Conservation (phyloP, 2,888 invertebrate genomes). For the Philhelius pedissequus region DNA sequence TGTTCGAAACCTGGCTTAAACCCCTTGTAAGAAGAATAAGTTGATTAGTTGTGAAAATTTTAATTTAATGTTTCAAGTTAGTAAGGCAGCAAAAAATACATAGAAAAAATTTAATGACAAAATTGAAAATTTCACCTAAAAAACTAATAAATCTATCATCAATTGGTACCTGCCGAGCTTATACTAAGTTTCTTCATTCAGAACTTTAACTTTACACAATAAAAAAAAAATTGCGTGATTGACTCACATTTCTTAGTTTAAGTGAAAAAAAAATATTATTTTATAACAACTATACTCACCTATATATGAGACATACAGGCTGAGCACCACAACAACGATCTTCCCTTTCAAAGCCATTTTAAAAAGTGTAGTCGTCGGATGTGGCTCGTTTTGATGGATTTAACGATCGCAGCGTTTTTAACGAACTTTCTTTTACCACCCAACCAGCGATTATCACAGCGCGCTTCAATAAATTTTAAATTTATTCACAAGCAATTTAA, state of each 20-base stretch:
- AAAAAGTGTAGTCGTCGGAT: conserved; percentile 59
- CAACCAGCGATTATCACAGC: conserved; percentile 54
- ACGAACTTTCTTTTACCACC: conserved; percentile 26
- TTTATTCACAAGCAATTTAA: not conserved
- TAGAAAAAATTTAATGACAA: no score
- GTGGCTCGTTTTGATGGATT: conserved; percentile 53
- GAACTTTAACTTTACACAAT: no score
- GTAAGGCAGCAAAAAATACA: no score
- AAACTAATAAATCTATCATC: no score
- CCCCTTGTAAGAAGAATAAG: no score
- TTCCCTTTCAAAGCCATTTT: conserved; percentile 30
- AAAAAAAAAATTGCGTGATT: not conserved
- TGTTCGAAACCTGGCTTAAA: no score
- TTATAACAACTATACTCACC: conserved; percentile 12
- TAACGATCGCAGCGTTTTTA: conserved; percentile 38
- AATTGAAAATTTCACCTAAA: no score
- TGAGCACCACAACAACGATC: conserved; percentile 38
- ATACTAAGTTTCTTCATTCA: no score
- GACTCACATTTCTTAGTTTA: not conserved
- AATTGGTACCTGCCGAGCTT: no score
- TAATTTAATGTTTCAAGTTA: no score
- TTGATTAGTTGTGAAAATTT: no score
- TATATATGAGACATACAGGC: conserved; percentile 35
- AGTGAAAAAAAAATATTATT: not conserved
- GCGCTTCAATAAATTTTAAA: conserved; percentile 48